Evolutionary conservation across 1,140 invertebrate genomes (phyloP), one percentile per base, ranked within the genome.

Genomic region (Meloidogyne floridensis): DNA sequence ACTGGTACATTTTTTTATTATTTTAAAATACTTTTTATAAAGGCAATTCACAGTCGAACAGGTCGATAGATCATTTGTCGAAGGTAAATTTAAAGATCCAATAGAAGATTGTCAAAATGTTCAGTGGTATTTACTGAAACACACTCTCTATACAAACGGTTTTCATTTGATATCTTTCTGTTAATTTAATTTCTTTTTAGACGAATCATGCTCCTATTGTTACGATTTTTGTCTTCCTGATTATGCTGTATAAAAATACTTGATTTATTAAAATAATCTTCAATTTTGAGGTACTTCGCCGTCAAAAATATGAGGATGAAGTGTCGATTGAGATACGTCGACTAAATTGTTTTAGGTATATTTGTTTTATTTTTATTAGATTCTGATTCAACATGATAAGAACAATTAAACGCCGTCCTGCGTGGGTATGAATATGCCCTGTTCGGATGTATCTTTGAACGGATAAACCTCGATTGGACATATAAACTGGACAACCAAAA

Each of bases 161-260:
- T n/a, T 72, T 73, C 15, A 11, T n/a, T 7, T 18, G 32, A 32
- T 32, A 13, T 80, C 15, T 74, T n/a, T n/a, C 15, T 2, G 20
- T 59, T 51, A 9, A 7, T 42, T 72, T 42, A 47, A 47, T 15
- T 82, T 13, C 18, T 75, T 75, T 88, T 82, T 70, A 88, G 87
- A 88, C 69, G 77, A 75, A 15, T 86, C 86, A 59, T 89, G 88
- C 76, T 83, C 79, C 51, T 82, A 84, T 20, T 89, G 88, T 76
- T 89, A 89, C 43, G 88, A 89, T 71, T 89, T 89, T 54, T 89
- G 88, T 77, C 79, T 89, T 5, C 88, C 88, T 9, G 88, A 89
- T 77, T 89, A 90, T 77, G 89, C 88, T 13, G 85, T 65, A 65
- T 65, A 65, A 7, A 20, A 20, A 13, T 15, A 7, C n/a, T 65